Evolutionary conservation across 2,888 invertebrate genomes (phyloP).

Genomic region (Amphimallon solstitiale): DNA sequence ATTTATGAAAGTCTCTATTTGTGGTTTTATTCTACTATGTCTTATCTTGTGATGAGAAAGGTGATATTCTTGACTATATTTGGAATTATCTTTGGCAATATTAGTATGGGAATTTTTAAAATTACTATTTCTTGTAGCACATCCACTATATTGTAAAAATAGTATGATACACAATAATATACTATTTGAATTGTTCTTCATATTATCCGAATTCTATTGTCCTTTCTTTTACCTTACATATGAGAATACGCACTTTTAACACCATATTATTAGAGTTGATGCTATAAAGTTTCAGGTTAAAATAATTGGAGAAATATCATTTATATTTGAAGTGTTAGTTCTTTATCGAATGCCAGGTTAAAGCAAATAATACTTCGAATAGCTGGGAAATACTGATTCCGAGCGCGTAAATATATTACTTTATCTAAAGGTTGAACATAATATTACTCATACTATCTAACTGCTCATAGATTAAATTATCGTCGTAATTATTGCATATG

Average conservation of each 20-base stretch:
- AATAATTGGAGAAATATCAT: too few relatives aligned
- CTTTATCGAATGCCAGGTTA: too few relatives aligned
- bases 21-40: background rate
- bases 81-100: constrained; percentile 4
- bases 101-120: background rate
- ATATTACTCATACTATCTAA: too few relatives aligned
- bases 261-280: constrained; percentile 21
- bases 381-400: too few relatives aligned
- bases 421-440: too few relatives aligned
- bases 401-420: too few relatives aligned
- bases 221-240: constrained; percentile 9
- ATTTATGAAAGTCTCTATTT: background rate
- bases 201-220: constrained; percentile 35
- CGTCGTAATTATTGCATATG: too few relatives aligned
- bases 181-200: constrained; percentile 21
- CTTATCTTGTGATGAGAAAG: background rate
- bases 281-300: too few relatives aligned
- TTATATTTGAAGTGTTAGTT: too few relatives aligned
- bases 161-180: constrained; percentile 24
- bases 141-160: constrained; percentile 1
- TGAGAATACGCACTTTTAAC: constrained; percentile 11
- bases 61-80: background rate
- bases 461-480: too few relatives aligned
- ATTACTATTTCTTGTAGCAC: background rate
- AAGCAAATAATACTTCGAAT: too few relatives aligned